Percentiles rank a stretch among this genome's conserved stretches.
These are phyloP conservation scores for Felis catus DNA, from an alignment of 2,113 vertebrate genomes.

Conservation along the genomic window DNA sequence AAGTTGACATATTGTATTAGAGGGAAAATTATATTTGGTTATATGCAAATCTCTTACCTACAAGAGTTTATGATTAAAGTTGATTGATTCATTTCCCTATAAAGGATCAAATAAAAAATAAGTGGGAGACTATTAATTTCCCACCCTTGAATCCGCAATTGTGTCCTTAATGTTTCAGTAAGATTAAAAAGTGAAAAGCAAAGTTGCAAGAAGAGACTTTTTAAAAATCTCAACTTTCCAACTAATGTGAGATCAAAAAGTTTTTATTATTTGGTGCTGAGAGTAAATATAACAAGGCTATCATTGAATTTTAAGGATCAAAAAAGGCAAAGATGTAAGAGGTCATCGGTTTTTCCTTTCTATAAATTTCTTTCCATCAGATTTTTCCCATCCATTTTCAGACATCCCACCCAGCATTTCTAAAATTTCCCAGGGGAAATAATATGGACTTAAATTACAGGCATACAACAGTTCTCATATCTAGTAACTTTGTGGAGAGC, in stretches of 20 bases:
- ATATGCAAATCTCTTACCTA: not conserved
- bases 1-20: not conserved
- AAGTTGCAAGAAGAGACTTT: not conserved
- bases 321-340: constrained; percentile 26
- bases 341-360: constrained; percentile 8
- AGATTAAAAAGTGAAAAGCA: constrained; percentile 33
- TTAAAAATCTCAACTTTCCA: not conserved
- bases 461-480: constrained; percentile 62
- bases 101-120: not conserved
- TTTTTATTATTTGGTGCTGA: not conserved
- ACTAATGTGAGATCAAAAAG: not conserved
- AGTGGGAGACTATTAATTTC: not conserved
- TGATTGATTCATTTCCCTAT: not conserved
- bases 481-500: constrained; percentile 48
- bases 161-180: not conserved
- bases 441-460: constrained; percentile 76
- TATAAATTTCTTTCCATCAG: constrained; percentile 38
- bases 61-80: not conserved
- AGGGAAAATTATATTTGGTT: not conserved
- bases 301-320: constrained; percentile 35
- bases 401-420: constrained; percentile 53
- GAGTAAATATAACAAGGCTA: not conserved
- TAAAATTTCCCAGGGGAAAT: constrained; percentile 79
- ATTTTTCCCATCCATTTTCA: constrained; percentile 44
- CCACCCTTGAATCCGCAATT: not conserved